Evolutionary conservation across 2,113 vertebrate genomes (phyloP).

Genomic region (Hoplias malabaricus): DNA sequence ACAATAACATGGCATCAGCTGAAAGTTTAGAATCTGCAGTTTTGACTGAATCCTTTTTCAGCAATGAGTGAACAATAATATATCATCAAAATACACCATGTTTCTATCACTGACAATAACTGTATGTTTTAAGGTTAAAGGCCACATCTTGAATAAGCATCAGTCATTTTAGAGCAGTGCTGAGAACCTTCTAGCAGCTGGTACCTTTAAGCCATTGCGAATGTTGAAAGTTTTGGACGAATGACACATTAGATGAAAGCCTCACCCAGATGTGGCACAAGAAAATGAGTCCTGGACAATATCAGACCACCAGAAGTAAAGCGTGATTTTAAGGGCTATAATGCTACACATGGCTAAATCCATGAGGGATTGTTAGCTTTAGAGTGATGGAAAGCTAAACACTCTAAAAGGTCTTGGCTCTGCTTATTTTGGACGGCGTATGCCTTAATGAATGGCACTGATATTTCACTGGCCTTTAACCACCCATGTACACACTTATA

Average conservation of each 20-base stretch:
- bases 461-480: slow-evolving; percentile 50
- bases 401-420: slow-evolving; percentile 51
- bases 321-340: slow-evolving; percentile 43
- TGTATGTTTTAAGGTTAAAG: background rate
- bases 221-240: slow-evolving; percentile 23
- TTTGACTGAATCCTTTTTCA: no score
- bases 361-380: slow-evolving; percentile 48
- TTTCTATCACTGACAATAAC: background rate
- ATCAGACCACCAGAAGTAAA: slow-evolving; percentile 43
- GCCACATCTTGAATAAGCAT: background rate
- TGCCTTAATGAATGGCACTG: slow-evolving; percentile 52
- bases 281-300: slow-evolving; percentile 48
- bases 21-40: no score
- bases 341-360: slow-evolving; percentile 50
- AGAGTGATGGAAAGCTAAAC: slow-evolving; percentile 56
- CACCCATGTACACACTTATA: slow-evolving; percentile 50
- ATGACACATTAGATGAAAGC: slow-evolving; percentile 33
- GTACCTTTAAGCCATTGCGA: background rate
- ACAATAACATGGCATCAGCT: no score
- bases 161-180: background rate
- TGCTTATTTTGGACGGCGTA: slow-evolving; percentile 61
- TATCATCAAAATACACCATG: no score
- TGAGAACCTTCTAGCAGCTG: background rate
- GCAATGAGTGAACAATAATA: no score
- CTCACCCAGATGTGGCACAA: slow-evolving; percentile 20